phyloP scores from a whole-genome alignment of 1,140 invertebrate genomes.

The Dreissena rostriformis region DNA sequence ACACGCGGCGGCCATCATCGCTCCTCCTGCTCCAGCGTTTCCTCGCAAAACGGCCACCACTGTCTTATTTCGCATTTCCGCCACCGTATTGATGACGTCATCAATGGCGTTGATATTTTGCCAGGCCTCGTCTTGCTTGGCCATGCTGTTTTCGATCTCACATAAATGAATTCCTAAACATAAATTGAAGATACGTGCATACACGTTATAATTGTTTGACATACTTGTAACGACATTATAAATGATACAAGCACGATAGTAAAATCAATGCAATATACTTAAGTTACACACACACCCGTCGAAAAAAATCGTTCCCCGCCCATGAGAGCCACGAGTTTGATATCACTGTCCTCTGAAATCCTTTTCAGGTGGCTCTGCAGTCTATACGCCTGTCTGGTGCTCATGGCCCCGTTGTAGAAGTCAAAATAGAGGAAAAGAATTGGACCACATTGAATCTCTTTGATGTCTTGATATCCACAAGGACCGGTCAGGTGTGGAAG shows the following conservation, averaged over 20 bases:
- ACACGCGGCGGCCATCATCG: constrained; percentile 35
- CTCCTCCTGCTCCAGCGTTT: constrained; percentile 40
- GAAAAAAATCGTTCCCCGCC: constrained; percentile 44
- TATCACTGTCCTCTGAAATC: neutral
- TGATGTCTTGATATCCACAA: neutral
- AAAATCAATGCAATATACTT: neutral
- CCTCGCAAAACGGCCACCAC: constrained; percentile 33
- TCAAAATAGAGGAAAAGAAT: constrained; percentile 41
- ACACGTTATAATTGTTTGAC: no score
- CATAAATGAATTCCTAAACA: constrained; percentile 35
- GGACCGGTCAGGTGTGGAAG: neutral
- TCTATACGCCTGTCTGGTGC: neutral
- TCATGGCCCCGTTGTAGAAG: constrained; percentile 56
- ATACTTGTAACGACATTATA: no score
- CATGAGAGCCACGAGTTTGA: constrained; percentile 48
- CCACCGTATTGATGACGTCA: constrained; percentile 24
- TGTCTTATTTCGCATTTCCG: constrained; percentile 21
- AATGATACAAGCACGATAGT: no score
- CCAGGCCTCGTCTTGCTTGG: constrained; percentile 2
- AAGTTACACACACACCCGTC: neutral
- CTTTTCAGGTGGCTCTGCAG: constrained; percentile 1
- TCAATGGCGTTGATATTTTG: constrained; percentile 20
- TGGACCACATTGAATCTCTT: neutral
- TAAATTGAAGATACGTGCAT: neutral
- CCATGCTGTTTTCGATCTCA: neutral